Percentiles rank a stretch among this genome's conserved stretches.
Evolutionary conservation across 1,140 invertebrate genomes (phyloP).

Genomic region (Ooceraea biroi): DNA sequence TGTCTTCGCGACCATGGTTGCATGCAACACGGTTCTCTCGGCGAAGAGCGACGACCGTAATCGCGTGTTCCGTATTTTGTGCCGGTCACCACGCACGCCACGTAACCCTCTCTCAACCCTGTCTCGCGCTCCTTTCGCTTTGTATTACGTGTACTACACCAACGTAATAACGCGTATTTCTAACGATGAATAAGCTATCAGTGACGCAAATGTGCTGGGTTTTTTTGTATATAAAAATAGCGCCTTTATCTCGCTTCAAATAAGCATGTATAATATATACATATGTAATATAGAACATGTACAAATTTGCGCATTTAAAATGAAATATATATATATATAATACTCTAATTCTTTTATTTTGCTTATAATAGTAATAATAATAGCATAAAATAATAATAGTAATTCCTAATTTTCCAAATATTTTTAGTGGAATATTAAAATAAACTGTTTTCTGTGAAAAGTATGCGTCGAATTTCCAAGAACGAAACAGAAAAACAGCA

Average conservation of each 20-base stretch:
- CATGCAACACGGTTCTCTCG: background rate
- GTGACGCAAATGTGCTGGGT: background rate
- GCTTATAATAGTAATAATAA: too few species aligned
- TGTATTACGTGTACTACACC: constrained; percentile 27
- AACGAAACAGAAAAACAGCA: too few species aligned
- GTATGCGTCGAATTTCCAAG: background rate
- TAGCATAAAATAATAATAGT: too few species aligned
- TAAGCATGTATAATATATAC: background rate
- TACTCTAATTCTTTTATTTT: too few species aligned
- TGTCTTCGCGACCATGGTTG: constrained; percentile 41
- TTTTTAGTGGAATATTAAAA: background rate
- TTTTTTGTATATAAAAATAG: background rate
- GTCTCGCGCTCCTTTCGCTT: constrained; percentile 46
- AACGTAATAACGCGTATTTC: constrained; percentile 29
- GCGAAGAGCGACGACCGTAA: constrained; percentile 35
- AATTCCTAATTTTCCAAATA: background rate
- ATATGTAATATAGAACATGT: too few species aligned
- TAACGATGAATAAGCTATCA: constrained; percentile 28
- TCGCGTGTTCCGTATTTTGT: constrained; percentile 30
- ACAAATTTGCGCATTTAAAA: too few species aligned
- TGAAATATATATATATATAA: too few species aligned
- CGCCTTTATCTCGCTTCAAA: background rate
- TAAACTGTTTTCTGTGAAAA: constrained; percentile 12
- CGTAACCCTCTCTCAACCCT: constrained; percentile 37
- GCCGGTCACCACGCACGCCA: constrained; percentile 19